Conservation (phyloP, 2,888 invertebrate species). For the Iphiclides podalirius region DNA sequence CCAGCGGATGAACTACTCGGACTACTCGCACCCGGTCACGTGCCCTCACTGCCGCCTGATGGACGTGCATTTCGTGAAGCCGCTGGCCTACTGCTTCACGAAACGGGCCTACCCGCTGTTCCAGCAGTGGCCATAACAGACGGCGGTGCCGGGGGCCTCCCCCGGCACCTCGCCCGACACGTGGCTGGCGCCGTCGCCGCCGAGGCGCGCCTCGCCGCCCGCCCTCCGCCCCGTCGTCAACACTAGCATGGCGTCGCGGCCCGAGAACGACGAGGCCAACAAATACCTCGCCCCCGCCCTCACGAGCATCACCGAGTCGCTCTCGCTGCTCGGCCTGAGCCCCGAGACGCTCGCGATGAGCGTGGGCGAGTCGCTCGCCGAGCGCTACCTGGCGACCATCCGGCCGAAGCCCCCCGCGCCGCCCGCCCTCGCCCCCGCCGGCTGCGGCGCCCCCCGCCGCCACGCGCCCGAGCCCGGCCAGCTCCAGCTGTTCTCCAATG, state of each 20-base stretch:
- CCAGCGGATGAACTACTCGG: conserved; percentile 94
- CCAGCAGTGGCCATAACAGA: conserved; percentile 94
- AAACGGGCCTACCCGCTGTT: conserved; percentile 84
- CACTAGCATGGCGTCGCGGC: conserved; percentile 71
- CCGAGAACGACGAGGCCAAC: conserved; percentile 48
- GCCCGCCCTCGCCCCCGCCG: conserved; percentile 38
- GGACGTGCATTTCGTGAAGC: conserved; percentile 97
- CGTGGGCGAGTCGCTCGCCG: conserved; percentile 71
- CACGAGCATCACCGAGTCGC: conserved; percentile 66
- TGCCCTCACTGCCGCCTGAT: conserved; percentile 95
- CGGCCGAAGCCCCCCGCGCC: conserved; percentile 56
- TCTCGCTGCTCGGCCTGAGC: conserved; percentile 65
- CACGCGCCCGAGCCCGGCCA: conserved; percentile 50
- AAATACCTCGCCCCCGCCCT: conserved; percentile 56
- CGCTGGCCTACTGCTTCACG: conserved; percentile 90
- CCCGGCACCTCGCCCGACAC: conserved; percentile 71
- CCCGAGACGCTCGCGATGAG: conserved; percentile 69
- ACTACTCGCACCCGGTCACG: conserved; percentile 94
- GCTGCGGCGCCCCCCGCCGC: conserved; percentile 53
- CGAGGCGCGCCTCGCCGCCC: conserved; percentile 66
- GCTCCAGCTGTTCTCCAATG: conserved; percentile 82
- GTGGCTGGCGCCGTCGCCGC: conserved; percentile 66
- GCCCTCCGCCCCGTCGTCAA: conserved; percentile 72
- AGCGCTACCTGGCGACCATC: conserved; percentile 65
- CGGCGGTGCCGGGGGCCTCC: conserved; percentile 84